Conservation (phyloP, 2,888 invertebrate genomes). For the Drosophila acutilabella region DNA sequence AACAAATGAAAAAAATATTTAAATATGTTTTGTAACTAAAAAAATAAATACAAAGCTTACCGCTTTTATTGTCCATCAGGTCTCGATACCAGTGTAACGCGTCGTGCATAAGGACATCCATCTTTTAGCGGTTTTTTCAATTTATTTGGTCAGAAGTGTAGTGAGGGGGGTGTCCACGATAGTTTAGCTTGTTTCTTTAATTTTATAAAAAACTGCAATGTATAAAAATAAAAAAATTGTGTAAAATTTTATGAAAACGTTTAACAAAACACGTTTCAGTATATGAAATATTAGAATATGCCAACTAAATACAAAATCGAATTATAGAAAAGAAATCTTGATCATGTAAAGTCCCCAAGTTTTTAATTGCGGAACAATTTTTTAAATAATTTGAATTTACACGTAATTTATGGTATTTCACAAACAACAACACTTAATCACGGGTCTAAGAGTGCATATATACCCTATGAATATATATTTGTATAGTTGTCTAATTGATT, state of each 20-base stretch:
- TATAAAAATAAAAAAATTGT: too few relatives aligned
- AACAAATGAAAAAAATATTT: neutral
- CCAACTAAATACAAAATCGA: neutral
- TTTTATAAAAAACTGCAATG: constrained; percentile 1
- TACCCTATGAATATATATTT: too few relatives aligned
- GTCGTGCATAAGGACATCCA: constrained; percentile 83
- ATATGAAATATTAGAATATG: neutral
- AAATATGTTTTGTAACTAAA: neutral
- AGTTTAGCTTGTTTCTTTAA: too few relatives aligned
- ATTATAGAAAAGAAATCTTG: neutral
- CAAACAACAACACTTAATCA: constrained; percentile 44
- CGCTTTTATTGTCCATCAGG: constrained; percentile 90
- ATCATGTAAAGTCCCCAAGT: constrained; percentile 16
- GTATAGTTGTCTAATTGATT: neutral
- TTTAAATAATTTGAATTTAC: constrained; percentile 3
- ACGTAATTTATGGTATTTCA: constrained; percentile 37
- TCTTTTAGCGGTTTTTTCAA: constrained; percentile 55
- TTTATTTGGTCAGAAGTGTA: neutral
- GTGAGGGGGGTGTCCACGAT: too few relatives aligned
- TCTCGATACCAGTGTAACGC: constrained; percentile 88
- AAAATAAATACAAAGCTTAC: constrained; percentile 85
- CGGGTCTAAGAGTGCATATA: neutral
- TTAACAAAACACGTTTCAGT: too few relatives aligned
- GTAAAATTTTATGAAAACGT: too few relatives aligned
- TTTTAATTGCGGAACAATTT: constrained; percentile 31